phyloP scores from a whole-genome alignment of 2,113 vertebrate species.

The Poeciliopsis prolifica region DNA sequence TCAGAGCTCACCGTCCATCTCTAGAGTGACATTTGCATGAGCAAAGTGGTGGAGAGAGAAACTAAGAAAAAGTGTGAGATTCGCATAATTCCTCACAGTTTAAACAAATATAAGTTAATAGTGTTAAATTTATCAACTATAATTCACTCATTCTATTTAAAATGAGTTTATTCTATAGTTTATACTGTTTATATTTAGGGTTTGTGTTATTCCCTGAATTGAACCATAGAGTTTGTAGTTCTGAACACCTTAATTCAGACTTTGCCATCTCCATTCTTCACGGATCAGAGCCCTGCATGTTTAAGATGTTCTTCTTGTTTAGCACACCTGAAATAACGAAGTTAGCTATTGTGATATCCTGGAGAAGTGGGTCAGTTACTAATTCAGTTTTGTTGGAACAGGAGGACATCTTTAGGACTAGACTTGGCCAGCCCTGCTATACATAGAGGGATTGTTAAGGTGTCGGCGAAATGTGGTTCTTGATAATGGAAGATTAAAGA shows the following conservation, averaged over 20 bases:
- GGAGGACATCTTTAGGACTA: no score
- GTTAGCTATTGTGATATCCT: neutral
- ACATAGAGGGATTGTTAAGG: constrained; percentile 7
- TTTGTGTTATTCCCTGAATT: neutral
- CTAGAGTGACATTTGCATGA: neutral
- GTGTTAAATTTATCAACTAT: no score
- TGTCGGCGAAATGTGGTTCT: constrained; percentile 34
- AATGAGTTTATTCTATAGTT: neutral
- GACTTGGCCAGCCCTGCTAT: neutral
- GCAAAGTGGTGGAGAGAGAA: neutral
- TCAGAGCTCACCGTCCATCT: neutral
- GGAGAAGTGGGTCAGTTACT: neutral
- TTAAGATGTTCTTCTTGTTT: neutral
- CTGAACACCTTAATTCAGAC: neutral
- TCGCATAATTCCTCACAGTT: no score
- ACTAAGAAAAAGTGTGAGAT: neutral
- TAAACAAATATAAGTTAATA: no score
- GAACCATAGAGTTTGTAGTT: neutral
- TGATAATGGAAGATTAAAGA: constrained; percentile 65
- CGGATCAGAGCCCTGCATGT: no score
- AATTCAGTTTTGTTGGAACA: neutral
- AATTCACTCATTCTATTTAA: neutral
- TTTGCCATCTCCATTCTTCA: no score
- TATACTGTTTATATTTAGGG: neutral
- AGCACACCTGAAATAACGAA: neutral